Evolutionary conservation across 2,888 invertebrate genomes (phyloP), one percentile per base, ranked within the genome.

Genomic region (Noctua fimbriata): DNA sequence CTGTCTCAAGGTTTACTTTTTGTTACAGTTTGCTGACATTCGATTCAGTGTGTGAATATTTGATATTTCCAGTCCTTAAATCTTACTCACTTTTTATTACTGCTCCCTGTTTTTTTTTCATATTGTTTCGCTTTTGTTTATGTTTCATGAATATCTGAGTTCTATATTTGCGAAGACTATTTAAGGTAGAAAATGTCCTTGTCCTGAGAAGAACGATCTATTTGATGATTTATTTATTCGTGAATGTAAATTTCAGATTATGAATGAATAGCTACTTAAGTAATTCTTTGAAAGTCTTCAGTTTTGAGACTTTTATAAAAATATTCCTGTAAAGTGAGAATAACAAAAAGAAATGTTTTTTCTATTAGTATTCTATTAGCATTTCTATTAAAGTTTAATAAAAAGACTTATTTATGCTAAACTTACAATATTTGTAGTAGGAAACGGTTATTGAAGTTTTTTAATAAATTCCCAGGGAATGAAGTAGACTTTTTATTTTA

Each of bases 171-270:
- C 32, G 58, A 21, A 55, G n/a, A 70, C 63, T 82, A 66, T 82
- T 77, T 78, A 36, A 73, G 71, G 55, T 70, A 73, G 36, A 84
- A 82, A 73, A 79, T 72, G 55, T 74, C 55, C 47, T 73, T 83
- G 80, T 78, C 72, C 72, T 75, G 49, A 81, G 82, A 84, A 80
- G 72, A 79, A 82, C 81, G 78, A 87, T 83, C 78, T 85, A 77
- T 82, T 83, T 84, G 74, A 87, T 93, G 90, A 92, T 92, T 92
- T 90, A 92, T 93, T 92, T 91, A 93, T 92, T 83, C 86, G 69
- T 74, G 78, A 90, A 90, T 87, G 88, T 90, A 89, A 90, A 92
- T 90, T 90, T 90, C 55, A 88, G 90, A 90, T 92, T 88, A 88
- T 83, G 78, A 84, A 83, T 75, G 71, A 85, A 81, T 84, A 49